Conservation (phyloP, 2,888 invertebrate genomes). For the Gryllus longicercus region DNA sequence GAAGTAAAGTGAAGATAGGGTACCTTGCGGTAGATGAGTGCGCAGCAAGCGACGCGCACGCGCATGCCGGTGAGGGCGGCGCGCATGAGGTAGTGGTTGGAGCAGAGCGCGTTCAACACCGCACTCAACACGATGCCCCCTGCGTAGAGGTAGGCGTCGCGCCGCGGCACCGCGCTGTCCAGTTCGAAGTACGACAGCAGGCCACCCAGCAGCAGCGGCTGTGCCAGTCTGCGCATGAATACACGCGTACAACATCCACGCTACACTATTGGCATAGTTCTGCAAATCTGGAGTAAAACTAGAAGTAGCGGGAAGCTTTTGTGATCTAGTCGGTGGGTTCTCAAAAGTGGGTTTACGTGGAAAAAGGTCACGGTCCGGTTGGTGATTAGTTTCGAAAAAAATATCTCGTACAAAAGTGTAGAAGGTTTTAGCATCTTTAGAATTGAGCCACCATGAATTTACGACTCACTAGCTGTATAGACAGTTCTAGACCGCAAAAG, state of each 20-base stretch:
- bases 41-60: constrained; percentile 71
- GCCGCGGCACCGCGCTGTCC: constrained; percentile 49
- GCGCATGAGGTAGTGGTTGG: constrained; percentile 58
- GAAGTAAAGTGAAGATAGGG: constrained; percentile 43
- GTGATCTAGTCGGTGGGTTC: too few relatives aligned
- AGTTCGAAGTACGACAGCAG: constrained; percentile 64
- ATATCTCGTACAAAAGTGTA: too few relatives aligned
- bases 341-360: too few relatives aligned
- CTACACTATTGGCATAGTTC: too few relatives aligned
- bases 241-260: neutral
- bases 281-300: too few relatives aligned
- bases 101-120: constrained; percentile 57
- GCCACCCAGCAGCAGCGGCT: constrained; percentile 63
- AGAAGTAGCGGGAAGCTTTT: too few relatives aligned
- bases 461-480: too few relatives aligned
- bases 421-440: too few relatives aligned
- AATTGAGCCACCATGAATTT: too few relatives aligned
- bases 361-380: too few relatives aligned
- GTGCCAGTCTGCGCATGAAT: constrained; percentile 42
- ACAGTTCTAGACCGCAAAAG: too few relatives aligned
- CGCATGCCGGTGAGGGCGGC: constrained; percentile 70
- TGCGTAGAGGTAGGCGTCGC: constrained; percentile 65
- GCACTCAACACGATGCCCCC: constrained; percentile 58
- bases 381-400: too few relatives aligned
- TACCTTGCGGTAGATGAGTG: constrained; percentile 81